These are phyloP conservation scores for Mustela lutreola DNA, from an alignment of 2,113 vertebrate species.

Conservation along the genomic window DNA sequence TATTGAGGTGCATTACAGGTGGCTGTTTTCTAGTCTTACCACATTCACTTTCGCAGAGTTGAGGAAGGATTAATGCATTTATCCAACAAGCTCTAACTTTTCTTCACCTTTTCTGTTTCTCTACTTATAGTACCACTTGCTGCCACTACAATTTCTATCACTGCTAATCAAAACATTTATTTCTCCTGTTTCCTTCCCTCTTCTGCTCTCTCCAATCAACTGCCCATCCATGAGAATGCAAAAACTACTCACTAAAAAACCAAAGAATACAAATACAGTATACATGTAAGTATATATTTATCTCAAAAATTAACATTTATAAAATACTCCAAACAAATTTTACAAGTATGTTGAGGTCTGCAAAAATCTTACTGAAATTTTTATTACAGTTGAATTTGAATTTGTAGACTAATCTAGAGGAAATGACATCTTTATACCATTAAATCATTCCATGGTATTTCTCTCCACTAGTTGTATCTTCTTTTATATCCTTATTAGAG, in stretches of 20 bases:
- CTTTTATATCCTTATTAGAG: background rate
- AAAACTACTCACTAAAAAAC: background rate
- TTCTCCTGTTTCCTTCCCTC: background rate
- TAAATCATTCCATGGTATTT: background rate
- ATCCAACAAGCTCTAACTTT: background rate
- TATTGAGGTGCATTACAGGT: background rate
- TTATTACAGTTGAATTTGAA: background rate
- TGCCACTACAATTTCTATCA: background rate
- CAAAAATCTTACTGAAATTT: constrained; percentile 17
- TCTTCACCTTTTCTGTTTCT: background rate
- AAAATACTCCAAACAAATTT: constrained; percentile 39
- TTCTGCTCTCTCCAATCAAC: background rate
- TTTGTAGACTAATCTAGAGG: background rate
- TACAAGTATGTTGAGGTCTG: background rate
- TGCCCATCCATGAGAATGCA: background rate
- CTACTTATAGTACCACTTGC: background rate
- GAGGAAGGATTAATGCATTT: background rate
- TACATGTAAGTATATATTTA: background rate
- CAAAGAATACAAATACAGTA: background rate
- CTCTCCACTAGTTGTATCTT: background rate
- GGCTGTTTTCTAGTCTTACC: background rate
- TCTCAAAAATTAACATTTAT: background rate
- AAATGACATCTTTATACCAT: constrained; percentile 19
- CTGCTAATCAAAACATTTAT: background rate
- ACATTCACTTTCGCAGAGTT: background rate